These are phyloP conservation scores for Scarus forsteni DNA, from an alignment of 2,797 vertebrate species.

Conservation along the genomic window DNA sequence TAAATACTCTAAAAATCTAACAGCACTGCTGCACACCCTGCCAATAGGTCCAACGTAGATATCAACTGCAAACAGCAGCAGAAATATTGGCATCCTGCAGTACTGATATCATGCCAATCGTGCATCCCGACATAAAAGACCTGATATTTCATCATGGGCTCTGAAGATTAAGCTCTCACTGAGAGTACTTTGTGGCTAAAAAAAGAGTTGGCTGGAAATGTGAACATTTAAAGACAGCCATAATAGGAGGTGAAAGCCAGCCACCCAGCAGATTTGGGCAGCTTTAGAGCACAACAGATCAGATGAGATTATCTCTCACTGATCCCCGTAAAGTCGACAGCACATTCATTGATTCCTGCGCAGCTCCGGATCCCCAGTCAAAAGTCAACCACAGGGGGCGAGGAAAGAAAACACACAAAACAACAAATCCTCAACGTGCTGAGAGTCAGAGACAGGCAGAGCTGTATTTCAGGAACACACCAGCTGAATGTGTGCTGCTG, in stretches of 20 bases:
- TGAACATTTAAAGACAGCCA: constrained; percentile 6
- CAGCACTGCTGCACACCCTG: no score
- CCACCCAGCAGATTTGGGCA: constrained; percentile 70
- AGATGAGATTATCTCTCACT: constrained; percentile 75
- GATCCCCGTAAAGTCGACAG: constrained; percentile 72
- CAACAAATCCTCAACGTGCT: constrained; percentile 9
- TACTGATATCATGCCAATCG: no score
- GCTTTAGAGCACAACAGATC: constrained; percentile 77
- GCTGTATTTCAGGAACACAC: constrained; percentile 2
- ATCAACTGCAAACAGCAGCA: no score
- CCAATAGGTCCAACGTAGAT: no score
- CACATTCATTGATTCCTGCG: constrained; percentile 70
- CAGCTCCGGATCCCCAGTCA: constrained; percentile 37
- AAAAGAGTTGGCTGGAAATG: not conserved
- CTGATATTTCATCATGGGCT: not conserved
- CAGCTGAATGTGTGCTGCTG: constrained; percentile 15
- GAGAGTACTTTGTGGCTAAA: not conserved
- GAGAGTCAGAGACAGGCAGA: not conserved
- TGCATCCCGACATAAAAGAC: not conserved
- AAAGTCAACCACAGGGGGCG: constrained; percentile 30
- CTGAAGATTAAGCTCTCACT: not conserved
- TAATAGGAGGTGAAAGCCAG: constrained; percentile 67
- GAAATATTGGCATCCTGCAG: no score
- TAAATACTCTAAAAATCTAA: no score
- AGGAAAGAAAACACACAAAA: not conserved